These are phyloP conservation scores for Synodontis membranacea DNA, from an alignment of 2,113 vertebrate species.

Conservation along the genomic window DNA sequence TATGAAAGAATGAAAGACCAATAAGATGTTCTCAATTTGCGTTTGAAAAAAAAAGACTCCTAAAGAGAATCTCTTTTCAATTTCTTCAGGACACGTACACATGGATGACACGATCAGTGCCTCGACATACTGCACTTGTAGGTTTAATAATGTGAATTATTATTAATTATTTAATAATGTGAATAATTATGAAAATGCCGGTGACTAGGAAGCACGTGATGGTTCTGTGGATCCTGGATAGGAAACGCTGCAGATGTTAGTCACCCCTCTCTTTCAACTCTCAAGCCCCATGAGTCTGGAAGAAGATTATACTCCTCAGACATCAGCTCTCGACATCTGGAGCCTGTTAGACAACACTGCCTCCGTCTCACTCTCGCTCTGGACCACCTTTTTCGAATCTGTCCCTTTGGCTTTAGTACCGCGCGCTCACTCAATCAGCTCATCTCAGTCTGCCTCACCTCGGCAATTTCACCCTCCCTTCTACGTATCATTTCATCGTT, in stretches of 20 bases:
- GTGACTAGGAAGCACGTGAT: not conserved
- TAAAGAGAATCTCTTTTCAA: not conserved
- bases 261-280: constrained; percentile 19
- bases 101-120: not conserved
- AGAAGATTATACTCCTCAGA: constrained; percentile 26
- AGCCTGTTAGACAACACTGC: constrained; percentile 48
- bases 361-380: constrained; percentile 5
- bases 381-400: constrained; percentile 21
- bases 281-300: constrained; percentile 21
- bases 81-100: not conserved
- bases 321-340: constrained; percentile 51
- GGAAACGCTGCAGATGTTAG: constrained; percentile 32
- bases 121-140: not conserved
- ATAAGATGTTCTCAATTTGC: not conserved
- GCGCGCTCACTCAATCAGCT: constrained; percentile 21
- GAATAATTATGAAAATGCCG: constrained; percentile 11
- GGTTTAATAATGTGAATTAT: not conserved
- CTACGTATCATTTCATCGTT: not conserved
- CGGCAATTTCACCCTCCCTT: not conserved
- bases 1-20: not conserved
- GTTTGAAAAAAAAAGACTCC: too few species aligned
- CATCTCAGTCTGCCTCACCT: constrained; percentile 20
- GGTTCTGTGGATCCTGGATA: not conserved
- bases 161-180: too few species aligned
- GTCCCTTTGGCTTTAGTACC: constrained; percentile 18